phyloP scores from a whole-genome alignment of 2,113 vertebrate species.

The Prunella fulvescens region DNA sequence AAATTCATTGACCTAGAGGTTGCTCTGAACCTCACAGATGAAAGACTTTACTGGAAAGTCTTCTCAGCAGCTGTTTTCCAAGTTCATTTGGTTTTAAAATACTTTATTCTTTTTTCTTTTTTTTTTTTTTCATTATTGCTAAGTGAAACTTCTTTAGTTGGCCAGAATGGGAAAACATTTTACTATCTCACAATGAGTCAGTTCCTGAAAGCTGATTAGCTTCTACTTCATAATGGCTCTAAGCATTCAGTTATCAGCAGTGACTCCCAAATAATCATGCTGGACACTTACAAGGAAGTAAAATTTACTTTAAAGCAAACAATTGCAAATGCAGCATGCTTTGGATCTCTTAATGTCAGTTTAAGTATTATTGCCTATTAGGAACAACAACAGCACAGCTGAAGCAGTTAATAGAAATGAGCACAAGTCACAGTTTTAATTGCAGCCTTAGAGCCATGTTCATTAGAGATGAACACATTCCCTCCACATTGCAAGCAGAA shows the following conservation, averaged over 20 bases:
- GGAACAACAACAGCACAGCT: slow-evolving; percentile 4
- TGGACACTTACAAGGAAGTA: not conserved
- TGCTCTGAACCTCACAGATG: slow-evolving; percentile 2
- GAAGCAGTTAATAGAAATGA: not conserved
- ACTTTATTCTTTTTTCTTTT: not conserved
- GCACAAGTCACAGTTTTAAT: slow-evolving; percentile 6
- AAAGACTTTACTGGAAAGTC: slow-evolving; percentile 11
- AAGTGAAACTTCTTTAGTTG: not conserved
- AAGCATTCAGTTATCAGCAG: not conserved
- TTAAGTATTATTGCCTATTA: slow-evolving; percentile 40
- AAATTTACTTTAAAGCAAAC: slow-evolving; percentile 36
- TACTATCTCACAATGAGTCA: not conserved
- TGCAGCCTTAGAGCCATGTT: slow-evolving; percentile 14
- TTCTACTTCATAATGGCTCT: not conserved
- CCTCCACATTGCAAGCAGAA: not conserved
- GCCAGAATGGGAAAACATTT: not conserved
- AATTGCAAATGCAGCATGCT: not conserved
- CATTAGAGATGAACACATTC: not conserved
- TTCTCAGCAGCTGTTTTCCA: not conserved
- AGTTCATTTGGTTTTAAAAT: not conserved
- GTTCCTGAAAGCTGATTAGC: not conserved
- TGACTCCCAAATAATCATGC: not conserved
- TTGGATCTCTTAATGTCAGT: not conserved
- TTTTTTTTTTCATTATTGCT: not conserved
- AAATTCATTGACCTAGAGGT: slow-evolving; percentile 25